These are phyloP conservation scores for Xylota segnis DNA, from an alignment of 2,888 invertebrate genomes.

Conservation along the genomic window DNA sequence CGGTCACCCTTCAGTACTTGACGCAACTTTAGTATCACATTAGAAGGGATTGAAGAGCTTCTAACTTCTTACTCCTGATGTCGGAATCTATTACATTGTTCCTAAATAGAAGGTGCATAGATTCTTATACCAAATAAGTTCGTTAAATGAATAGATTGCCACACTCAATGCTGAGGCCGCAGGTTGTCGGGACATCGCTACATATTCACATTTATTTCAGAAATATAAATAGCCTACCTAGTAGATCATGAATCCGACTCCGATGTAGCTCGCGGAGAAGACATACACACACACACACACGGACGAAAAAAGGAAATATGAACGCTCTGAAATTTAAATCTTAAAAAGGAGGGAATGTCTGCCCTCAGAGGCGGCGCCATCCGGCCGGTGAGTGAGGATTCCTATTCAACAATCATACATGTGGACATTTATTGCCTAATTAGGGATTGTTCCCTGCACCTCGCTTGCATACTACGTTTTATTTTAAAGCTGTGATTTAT, in stretches of 20 bases:
- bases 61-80: no score
- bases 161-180: no score
- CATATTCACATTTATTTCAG: neutral
- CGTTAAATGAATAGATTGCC: no score
- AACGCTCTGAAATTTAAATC: slow-evolving; percentile 52
- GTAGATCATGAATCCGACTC: slow-evolving; percentile 23
- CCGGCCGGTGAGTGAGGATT: slow-evolving; percentile 61
- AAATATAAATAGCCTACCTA: slow-evolving; percentile 33
- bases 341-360: slow-evolving; percentile 9
- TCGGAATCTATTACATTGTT: no score
- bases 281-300: neutral
- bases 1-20: no score
- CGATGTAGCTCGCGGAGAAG: neutral
- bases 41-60: no score
- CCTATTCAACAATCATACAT: slow-evolving; percentile 49
- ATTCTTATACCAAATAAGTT: no score
- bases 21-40: no score
- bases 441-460: slow-evolving; percentile 60
- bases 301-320: slow-evolving; percentile 34
- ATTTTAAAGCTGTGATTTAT: slow-evolving; percentile 68
- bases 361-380: slow-evolving; percentile 57
- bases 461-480: neutral
- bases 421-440: slow-evolving; percentile 75
- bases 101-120: no score
- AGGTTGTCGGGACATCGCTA: no score